Percentiles rank a stretch among this genome's conserved stretches.
Conservation (phyloP, 1,140 invertebrate species). For the Ylistrum balloti region DNA sequence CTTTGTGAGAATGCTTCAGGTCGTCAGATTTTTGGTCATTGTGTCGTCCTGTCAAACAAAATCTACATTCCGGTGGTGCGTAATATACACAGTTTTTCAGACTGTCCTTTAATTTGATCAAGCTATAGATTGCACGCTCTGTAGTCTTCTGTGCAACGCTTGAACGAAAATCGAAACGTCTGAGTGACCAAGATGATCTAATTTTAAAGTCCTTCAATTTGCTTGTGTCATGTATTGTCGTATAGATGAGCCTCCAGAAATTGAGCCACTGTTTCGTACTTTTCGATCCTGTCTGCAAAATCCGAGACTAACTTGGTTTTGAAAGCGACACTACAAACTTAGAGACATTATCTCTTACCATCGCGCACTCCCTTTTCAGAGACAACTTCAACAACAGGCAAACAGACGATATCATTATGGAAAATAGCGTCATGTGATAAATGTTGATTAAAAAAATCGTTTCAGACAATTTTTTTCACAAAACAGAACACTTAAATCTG, state of each 20-base stretch:
- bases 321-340: too few species aligned
- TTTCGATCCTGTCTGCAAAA: not conserved
- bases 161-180: conserved; percentile 6
- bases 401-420: too few species aligned
- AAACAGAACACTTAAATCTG: too few species aligned
- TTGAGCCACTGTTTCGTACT: not conserved
- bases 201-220: not conserved
- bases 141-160: not conserved
- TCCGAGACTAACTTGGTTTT: too few species aligned
- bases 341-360: too few species aligned
- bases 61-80: not conserved
- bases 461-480: too few species aligned
- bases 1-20: too few species aligned
- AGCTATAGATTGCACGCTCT: not conserved
- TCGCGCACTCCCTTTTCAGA: too few species aligned
- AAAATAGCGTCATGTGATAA: too few species aligned
- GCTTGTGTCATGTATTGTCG: not conserved
- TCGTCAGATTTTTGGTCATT: not conserved
- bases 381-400: too few species aligned
- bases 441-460: too few species aligned
- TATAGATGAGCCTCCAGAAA: not conserved
- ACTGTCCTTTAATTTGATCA: not conserved
- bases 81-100: not conserved
- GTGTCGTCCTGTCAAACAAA: not conserved
- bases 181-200: conserved; percentile 6